Evolutionary conservation across 2,113 vertebrate genomes (phyloP).

Genomic region (Mola mola): DNA sequence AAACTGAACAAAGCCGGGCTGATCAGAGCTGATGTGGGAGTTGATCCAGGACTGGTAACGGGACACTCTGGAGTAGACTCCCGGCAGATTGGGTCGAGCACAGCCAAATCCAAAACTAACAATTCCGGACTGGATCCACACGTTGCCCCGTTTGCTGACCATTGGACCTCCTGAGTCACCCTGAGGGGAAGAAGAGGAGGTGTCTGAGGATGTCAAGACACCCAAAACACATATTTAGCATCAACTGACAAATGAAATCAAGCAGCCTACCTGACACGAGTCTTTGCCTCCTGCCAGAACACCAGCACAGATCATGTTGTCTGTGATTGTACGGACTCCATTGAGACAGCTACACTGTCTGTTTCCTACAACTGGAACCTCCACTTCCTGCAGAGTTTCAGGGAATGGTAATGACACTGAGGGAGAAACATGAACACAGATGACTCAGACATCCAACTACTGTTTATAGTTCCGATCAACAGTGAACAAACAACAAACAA

Average conservation of each 20-base stretch:
- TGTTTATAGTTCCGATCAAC: slow-evolving; percentile 29
- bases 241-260: neutral
- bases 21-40: slow-evolving; percentile 34
- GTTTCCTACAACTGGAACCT: slow-evolving; percentile 69
- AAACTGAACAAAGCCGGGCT: slow-evolving; percentile 64
- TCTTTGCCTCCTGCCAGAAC: slow-evolving; percentile 79
- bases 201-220: neutral
- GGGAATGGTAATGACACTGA: slow-evolving; percentile 50
- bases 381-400: slow-evolving; percentile 71
- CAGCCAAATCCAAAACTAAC: slow-evolving; percentile 89
- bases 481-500: slow-evolving; percentile 21
- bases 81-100: slow-evolving; percentile 84
- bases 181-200: slow-evolving; percentile 53
- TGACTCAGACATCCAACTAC: slow-evolving; percentile 62
- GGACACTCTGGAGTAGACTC: slow-evolving; percentile 87
- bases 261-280: slow-evolving; percentile 66
- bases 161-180: slow-evolving; percentile 90
- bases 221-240: neutral
- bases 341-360: slow-evolving; percentile 68
- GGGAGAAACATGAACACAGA: neutral
- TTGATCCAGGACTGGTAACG: slow-evolving; percentile 86
- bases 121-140: slow-evolving; percentile 87
- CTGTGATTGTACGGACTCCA: slow-evolving; percentile 62
- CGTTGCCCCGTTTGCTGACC: slow-evolving; percentile 77
- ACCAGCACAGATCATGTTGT: slow-evolving; percentile 85